A percentile compares a stretch with the other conserved stretches of the same genome.
phyloP scores from a whole-genome alignment of 92 coral and sea anemone genomes.

The Palythoa heliodiscus region DNA sequence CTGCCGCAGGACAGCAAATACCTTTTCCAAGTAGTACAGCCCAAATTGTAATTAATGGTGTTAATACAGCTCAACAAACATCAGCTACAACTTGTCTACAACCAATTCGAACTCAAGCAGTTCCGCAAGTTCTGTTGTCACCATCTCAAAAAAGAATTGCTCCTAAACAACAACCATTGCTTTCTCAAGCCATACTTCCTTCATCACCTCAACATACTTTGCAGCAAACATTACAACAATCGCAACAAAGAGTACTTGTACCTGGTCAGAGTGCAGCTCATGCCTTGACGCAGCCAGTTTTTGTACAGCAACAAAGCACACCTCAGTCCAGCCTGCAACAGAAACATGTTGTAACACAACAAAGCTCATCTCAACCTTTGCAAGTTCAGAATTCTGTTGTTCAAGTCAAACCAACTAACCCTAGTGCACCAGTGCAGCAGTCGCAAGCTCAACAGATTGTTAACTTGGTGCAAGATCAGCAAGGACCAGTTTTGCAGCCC shows the following conservation, averaged over 20 bases:
- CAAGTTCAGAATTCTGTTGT: constrained; percentile 52
- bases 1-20: constrained; percentile 20
- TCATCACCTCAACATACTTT: constrained; percentile 54
- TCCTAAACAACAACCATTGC: constrained; percentile 75
- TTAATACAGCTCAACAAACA: constrained; percentile 33
- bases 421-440: constrained; percentile 41
- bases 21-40: constrained; percentile 48
- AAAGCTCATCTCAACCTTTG: constrained; percentile 47
- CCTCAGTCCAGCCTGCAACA: constrained; percentile 19
- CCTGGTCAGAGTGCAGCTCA: constrained; percentile 13
- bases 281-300: constrained; percentile 16
- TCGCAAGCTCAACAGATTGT: constrained; percentile 58
- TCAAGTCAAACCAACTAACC: constrained; percentile 50
- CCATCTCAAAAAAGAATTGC: constrained; percentile 72
- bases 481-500: constrained; percentile 8
- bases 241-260: constrained; percentile 40
- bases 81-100: background rate
- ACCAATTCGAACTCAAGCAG: constrained; percentile 29
- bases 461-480: constrained; percentile 52
- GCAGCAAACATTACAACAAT: constrained; percentile 29
- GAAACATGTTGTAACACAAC: constrained; percentile 51
- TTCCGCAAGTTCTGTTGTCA: constrained; percentile 23
- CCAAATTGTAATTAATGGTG: constrained; percentile 34
- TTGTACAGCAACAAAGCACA: constrained; percentile 24
- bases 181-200: constrained; percentile 60